Conservation (phyloP, 2,797 vertebrate genomes). For the Protonibea diacanthus region DNA sequence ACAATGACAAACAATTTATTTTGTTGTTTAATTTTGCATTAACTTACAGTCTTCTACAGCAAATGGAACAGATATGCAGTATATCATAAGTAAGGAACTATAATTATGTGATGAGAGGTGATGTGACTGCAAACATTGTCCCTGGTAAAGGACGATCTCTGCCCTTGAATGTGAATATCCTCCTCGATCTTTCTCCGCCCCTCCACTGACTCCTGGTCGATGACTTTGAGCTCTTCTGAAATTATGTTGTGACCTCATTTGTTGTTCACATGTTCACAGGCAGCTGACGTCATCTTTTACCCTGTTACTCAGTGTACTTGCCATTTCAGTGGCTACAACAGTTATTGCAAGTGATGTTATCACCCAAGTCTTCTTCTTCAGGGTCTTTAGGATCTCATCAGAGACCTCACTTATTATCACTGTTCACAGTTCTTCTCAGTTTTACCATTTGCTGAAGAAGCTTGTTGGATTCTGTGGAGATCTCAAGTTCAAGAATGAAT, state of each 20-base stretch:
- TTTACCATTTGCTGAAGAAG: not conserved
- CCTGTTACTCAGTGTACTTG: not conserved
- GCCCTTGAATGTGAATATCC: slow-evolving; percentile 15
- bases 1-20: not conserved
- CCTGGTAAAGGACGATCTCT: not conserved
- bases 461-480: not conserved
- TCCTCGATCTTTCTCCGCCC: not conserved
- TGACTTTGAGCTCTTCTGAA: slow-evolving; percentile 14
- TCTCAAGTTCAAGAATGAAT: not conserved
- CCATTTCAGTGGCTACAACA: not conserved
- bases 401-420: not conserved
- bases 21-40: not conserved
- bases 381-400: not conserved
- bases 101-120: not conserved
- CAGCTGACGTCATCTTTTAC: not conserved
- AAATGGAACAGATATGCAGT: not conserved
- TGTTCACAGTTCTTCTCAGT: not conserved
- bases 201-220: not conserved
- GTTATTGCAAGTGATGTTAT: not conserved
- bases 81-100: not conserved
- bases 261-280: not conserved
- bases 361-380: not conserved
- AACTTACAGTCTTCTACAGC: not conserved
- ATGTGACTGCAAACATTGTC: not conserved
- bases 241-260: slow-evolving; percentile 26